phyloP scores from a whole-genome alignment of 1,140 invertebrate genomes.

The Drosophila bocki region DNA sequence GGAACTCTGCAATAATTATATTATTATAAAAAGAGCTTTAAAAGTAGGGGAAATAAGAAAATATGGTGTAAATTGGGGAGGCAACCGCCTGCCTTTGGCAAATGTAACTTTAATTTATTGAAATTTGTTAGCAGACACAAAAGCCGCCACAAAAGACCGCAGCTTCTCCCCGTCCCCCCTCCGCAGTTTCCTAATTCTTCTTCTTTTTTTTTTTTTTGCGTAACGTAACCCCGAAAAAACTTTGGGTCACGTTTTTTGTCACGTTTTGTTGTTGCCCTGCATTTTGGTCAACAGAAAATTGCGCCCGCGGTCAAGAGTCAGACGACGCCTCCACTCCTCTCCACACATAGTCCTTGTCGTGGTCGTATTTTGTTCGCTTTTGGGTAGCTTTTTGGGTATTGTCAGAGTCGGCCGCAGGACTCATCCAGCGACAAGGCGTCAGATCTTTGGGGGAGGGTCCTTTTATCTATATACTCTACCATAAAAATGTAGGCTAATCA shows the following conservation, averaged over 20 bases:
- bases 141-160: constrained; percentile 65
- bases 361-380: constrained; percentile 6
- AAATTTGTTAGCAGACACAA: constrained; percentile 80
- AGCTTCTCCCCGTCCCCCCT: not conserved
- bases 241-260: constrained; percentile 79
- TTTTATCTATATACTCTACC: not conserved
- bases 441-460: not conserved
- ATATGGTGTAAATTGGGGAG: too few species aligned
- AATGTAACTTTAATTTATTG: constrained; percentile 83
- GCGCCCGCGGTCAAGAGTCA: constrained; percentile 69
- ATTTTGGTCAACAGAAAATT: constrained; percentile 60
- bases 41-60: too few species aligned
- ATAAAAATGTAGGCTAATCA: not conserved
- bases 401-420: constrained; percentile 14
- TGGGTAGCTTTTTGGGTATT: constrained; percentile 1
- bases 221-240: constrained; percentile 51
- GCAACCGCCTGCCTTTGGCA: constrained; percentile 60
- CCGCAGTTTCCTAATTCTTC: not conserved
- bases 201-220: not conserved
- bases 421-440: constrained; percentile 20
- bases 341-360: not conserved
- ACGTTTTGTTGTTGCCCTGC: constrained; percentile 59
- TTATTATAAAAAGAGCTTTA: too few species aligned
- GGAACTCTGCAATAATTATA: too few species aligned
- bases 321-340: constrained; percentile 7